Percentiles rank a stretch among this genome's conserved stretches.
These are phyloP conservation scores for Agrenia bidenticulata DNA, from an alignment of 2,888 invertebrate genomes.

Conservation along the genomic window DNA sequence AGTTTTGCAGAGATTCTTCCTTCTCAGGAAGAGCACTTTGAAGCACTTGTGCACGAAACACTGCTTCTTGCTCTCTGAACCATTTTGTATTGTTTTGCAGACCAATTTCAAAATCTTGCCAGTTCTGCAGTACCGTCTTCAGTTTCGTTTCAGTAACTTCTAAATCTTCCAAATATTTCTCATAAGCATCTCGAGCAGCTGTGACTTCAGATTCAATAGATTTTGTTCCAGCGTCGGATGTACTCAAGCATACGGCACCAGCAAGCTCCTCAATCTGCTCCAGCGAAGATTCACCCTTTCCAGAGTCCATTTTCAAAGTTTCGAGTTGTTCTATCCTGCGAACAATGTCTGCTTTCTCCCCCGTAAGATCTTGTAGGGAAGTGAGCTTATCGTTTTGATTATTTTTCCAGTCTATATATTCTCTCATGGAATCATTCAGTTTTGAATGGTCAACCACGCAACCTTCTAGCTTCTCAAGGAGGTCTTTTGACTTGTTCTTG, in stretches of 20 bases:
- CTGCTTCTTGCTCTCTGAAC: conserved; percentile 80
- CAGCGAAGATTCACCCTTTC: conserved; percentile 60
- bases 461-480: conserved; percentile 78
- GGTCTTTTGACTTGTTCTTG: conserved; percentile 80
- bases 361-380: conserved; percentile 78
- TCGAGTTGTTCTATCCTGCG: conserved; percentile 68
- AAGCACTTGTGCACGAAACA: conserved; percentile 81
- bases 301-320: conserved; percentile 63
- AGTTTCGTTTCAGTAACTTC: conserved; percentile 63
- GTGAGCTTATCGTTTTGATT: conserved; percentile 76
- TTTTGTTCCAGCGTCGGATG: conserved; percentile 43
- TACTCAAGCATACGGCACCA: conserved; percentile 58
- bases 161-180: conserved; percentile 53
- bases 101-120: conserved; percentile 82
- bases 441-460: conserved; percentile 83
- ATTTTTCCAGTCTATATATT: conserved; percentile 79
- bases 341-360: conserved; percentile 79
- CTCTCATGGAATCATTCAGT: conserved; percentile 71
- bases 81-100: conserved; percentile 79
- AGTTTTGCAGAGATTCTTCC: conserved; percentile 69
- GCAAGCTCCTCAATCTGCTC: conserved; percentile 68
- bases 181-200: conserved; percentile 34
- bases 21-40: conserved; percentile 81
- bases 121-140: conserved; percentile 72
- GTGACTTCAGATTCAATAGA: conserved; percentile 53